Evolutionary conservation across 2,797 vertebrate genomes (phyloP).

Genomic region (Danio tinwini): DNA sequence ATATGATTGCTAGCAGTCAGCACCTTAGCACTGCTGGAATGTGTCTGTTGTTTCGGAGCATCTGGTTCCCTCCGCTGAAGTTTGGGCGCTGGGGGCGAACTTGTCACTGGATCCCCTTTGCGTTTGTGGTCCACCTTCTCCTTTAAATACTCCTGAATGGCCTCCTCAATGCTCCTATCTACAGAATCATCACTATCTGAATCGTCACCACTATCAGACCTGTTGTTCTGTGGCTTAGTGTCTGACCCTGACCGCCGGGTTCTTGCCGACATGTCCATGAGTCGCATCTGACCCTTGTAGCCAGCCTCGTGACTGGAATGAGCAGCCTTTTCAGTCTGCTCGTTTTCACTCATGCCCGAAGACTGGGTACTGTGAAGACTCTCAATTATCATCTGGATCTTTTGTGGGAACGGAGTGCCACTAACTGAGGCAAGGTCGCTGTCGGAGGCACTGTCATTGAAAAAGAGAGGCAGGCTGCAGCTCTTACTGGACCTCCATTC

Average conservation of each 20-base stretch:
- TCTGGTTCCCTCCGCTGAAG: slow-evolving; percentile 69
- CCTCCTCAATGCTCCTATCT: slow-evolving; percentile 93
- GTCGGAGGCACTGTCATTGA: slow-evolving; percentile 82
- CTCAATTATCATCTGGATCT: slow-evolving; percentile 94
- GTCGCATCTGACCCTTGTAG: slow-evolving; percentile 64
- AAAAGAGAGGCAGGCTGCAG: slow-evolving; percentile 87
- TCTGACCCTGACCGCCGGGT: slow-evolving; percentile 56
- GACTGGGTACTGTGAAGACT: slow-evolving; percentile 86
- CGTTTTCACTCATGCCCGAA: slow-evolving; percentile 85
- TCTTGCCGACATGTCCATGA: slow-evolving; percentile 61
- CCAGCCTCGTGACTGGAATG: slow-evolving; percentile 77
- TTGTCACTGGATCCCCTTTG: slow-evolving; percentile 69
- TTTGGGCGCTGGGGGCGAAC: slow-evolving; percentile 66
- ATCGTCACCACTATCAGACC: slow-evolving; percentile 73
- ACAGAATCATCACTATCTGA: slow-evolving; percentile 95
- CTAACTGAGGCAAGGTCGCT: slow-evolving; percentile 73
- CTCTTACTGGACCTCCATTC: slow-evolving; percentile 90
- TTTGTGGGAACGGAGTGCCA: slow-evolving; percentile 81
- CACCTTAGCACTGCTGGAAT: slow-evolving; percentile 66
- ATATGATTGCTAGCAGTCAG: slow-evolving; percentile 68
- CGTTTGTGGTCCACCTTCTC: slow-evolving; percentile 81
- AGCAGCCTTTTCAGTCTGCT: slow-evolving; percentile 67
- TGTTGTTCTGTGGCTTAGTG: slow-evolving; percentile 40
- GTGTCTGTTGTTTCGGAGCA: slow-evolving; percentile 61
- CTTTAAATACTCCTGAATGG: slow-evolving; percentile 94